Conservation (phyloP, 2,113 vertebrate genomes). For the Oryctolagus cuniculus region mOryCun1.1 NC_091442.1:63827501-63828000, state of each 20-base stretch:
- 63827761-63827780: not conserved
- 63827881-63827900: not conserved
- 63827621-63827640: not conserved
- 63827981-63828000: not conserved
- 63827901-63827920: not conserved
- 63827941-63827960: not conserved
- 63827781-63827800: not conserved
- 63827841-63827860: not conserved
- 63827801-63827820: not conserved
- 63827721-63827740: not conserved
- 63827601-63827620: not conserved
- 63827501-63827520: not conserved
- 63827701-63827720: not conserved
- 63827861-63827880: not conserved
- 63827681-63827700: not conserved
- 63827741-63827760: not conserved
- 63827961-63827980: not conserved
- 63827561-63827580: not conserved
- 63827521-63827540: not conserved
- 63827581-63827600: not conserved
- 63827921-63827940: not conserved
- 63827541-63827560: not conserved
- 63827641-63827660: conserved; percentile 15
- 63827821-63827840: not conserved
- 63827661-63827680: not conserved